Evolutionary conservation across 2,797 vertebrate genomes (phyloP), one percentile per base, ranked within the genome.

Genomic region (Gymnoscopelus microlampas): DNA sequence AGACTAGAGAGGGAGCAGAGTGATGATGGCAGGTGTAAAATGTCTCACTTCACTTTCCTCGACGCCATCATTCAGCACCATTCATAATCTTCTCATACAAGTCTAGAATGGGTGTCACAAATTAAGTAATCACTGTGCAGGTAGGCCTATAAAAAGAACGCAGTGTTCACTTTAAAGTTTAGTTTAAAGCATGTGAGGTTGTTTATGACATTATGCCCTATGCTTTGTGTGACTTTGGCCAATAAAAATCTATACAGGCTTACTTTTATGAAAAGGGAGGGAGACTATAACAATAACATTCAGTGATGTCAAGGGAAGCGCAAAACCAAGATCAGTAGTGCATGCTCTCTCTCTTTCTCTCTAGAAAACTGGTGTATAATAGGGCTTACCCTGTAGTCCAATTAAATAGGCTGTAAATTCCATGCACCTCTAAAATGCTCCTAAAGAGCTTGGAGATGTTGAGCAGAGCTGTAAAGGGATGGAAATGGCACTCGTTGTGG

Each of bases 171-270:
- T 71, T 72, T 23, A 71, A 70, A 55, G 58, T 76, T 76, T 67
- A 76, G n/a, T 6, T 39, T 39, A 39, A 39, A 39, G 35, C 35
- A 39, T 39, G 6, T 39, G 7, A 4, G 7, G 35, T 6, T 8
- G 35, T 5, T 39, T 35, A 50, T 50, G 49, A 50, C 49, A 50
- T 3, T 9, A 12, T 51, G 14, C 24, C 48, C 29, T 56, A 14
- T 51, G 29, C 61, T 61, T 51, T 78, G 61, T 3, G 4, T 53
- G 64, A 54, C 26, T 59, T 39, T 59, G 44, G 23, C 55, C 51
- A 69, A 81, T 77, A 56, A 62, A 77, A 72, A 67, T 63, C 47
- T 67, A 39, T 66, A 29, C 59, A 71, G 66, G 65, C 56, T 56
- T 51, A 29, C 35, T 39, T 80, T 70, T 70, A 75, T 77, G 56